These are phyloP conservation scores for Tetramorium alpestre DNA, from an alignment of 1,140 invertebrate genomes.

Conservation along the genomic window DNA sequence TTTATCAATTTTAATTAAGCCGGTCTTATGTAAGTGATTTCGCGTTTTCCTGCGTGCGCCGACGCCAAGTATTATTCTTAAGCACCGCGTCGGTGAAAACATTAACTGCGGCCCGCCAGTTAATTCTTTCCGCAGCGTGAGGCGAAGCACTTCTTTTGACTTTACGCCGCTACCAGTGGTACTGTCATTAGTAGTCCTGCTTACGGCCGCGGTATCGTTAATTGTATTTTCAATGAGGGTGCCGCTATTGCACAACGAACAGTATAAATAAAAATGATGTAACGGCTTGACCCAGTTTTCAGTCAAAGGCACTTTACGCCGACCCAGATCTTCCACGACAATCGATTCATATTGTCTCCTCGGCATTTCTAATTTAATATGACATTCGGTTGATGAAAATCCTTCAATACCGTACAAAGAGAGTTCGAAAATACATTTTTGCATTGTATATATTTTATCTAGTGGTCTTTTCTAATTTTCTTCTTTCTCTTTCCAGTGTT, in stretches of 20 bases:
- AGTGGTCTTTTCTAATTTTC: constrained; percentile 1
- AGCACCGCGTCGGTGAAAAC: constrained; percentile 14
- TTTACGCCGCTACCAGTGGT: neutral
- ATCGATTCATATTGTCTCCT: constrained; percentile 7
- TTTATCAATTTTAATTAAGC: constrained; percentile 74
- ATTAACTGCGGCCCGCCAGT: constrained; percentile 33
- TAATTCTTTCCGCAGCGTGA: constrained; percentile 33
- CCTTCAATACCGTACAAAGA: neutral
- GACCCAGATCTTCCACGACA: neutral
- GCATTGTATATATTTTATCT: neutral
- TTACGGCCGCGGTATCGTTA: constrained; percentile 42
- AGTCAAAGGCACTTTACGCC: neutral
- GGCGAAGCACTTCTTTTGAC: constrained; percentile 26
- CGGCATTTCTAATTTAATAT: neutral
- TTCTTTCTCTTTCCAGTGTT: constrained; percentile 10
- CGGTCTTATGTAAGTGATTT: constrained; percentile 61
- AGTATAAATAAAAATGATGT: constrained; percentile 45
- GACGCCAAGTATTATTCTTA: constrained; percentile 24
- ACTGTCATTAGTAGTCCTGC: neutral
- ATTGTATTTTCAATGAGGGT: constrained; percentile 22
- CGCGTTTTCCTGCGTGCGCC: constrained; percentile 27
- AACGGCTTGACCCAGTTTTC: constrained; percentile 25
- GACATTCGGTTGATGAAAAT: neutral
- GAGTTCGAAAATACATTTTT: neutral
- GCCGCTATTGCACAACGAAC: neutral